Percentiles rank a stretch among this genome's conserved stretches.
phyloP scores from a whole-genome alignment of 2,113 vertebrate species.

The Aptenodytes patagonicus region DNA sequence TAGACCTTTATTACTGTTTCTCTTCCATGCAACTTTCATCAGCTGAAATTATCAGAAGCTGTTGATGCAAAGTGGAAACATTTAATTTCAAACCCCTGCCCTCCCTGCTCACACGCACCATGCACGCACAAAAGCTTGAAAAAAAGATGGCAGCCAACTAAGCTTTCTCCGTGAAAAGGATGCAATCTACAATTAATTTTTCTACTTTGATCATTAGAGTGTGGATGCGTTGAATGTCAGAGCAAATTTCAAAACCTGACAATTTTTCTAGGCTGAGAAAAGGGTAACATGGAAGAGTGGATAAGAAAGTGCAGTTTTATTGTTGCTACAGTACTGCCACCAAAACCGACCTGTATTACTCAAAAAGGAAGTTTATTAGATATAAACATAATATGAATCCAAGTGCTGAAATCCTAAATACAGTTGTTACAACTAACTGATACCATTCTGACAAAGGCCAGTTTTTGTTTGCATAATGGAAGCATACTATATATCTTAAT shows the following conservation, averaged over 20 bases:
- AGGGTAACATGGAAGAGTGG: background rate
- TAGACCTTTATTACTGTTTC: background rate
- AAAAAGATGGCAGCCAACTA: background rate
- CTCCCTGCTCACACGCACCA: background rate
- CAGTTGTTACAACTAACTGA: background rate
- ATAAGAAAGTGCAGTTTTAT: background rate
- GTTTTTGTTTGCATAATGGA: background rate
- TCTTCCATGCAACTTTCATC: background rate
- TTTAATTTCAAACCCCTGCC: background rate
- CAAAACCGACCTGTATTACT: fast-evolving
- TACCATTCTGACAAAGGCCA: background rate
- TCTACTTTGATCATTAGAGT: background rate
- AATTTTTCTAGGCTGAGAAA: background rate
- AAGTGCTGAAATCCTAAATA: background rate
- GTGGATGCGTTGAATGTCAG: background rate
- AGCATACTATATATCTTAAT: fast-evolving
- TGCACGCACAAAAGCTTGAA: background rate
- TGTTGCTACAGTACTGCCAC: background rate
- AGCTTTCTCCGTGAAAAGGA: background rate
- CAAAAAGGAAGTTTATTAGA: background rate
- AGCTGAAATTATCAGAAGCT: background rate
- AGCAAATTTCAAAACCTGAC: background rate
- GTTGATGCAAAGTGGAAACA: background rate
- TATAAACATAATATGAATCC: background rate
- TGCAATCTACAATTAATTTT: background rate